Base-by-base conservation (phyloP, 2,797 vertebrate species). In the Tragopan temminckii region DNA sequence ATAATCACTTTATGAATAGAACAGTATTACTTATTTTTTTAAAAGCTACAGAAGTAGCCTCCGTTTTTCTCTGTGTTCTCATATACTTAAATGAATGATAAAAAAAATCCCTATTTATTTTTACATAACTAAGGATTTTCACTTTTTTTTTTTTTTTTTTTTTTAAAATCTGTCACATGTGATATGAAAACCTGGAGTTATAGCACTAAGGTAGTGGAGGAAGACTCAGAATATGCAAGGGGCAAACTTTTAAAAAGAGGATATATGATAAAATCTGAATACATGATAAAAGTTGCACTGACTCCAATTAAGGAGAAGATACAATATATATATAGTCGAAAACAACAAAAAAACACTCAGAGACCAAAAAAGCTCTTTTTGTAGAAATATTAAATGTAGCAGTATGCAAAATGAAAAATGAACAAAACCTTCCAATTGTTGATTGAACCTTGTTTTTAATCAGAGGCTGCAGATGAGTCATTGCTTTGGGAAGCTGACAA, bases 241-340 rank as follows among this genome's bases (percentile, higher is more conserved):
- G 16, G 12, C 9, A 43, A 16, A 48, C 23, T 48, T 46, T 46
- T 24, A 46, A 46, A 46, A 46, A 11, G 6, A 48, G 46, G 13
- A 48, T 48, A 48, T 24, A 48, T 7, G 27, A n/a, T 62, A 74
- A 43, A 62, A 63, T 52, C 31, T 89, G 74, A 83, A 57, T 78
- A 11, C 25, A 7, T 31, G 13, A n/a, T 55, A 29, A 48, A 67
- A 67, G 18, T 40, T 52, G 29, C 25, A 25, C 36, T 71, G 29
- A 10, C 24, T 76, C 11, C 27, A 70, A 4, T 24, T 43, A 66
- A 15, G 6, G 38, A 64, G 64, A 86, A 68, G 4, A 25, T 35
- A 57, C 61, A 59, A n/a, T 50, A 8, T 4, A 8, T 4, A 11
- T 0, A 0, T 9, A 8, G 13, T 4, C 70, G 57, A 13, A 35